Percentiles rank a stretch among this genome's conserved stretches.
Evolutionary conservation across 2,888 invertebrate species (phyloP).

Genomic region (Cepaea hortensis): DNA sequence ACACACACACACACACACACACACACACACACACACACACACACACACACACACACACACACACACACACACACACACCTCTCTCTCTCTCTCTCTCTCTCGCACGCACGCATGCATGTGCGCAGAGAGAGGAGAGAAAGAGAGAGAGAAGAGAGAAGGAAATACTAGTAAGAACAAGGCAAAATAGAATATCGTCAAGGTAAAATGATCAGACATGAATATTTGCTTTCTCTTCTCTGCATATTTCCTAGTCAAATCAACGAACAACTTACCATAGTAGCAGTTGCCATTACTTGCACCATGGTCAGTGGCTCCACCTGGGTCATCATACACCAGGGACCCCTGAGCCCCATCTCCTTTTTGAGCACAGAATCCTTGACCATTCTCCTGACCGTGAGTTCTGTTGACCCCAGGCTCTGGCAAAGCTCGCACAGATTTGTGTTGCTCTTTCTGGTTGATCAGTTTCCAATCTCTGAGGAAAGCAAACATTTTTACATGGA

Average conservation of each 20-base stretch:
- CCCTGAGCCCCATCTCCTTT: conserved; percentile 41
- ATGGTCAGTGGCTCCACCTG: conserved; percentile 1
- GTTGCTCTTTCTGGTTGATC: not conserved
- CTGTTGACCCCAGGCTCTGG: not conserved
- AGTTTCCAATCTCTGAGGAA: conserved; percentile 19
- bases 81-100: too few relatives aligned
- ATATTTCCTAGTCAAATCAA: not conserved
- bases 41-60: too few relatives aligned
- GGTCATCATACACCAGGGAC: conserved; percentile 8
- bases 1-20: too few relatives aligned
- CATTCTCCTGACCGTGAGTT: not conserved
- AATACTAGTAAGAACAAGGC: too few relatives aligned
- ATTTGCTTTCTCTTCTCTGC: too few relatives aligned
- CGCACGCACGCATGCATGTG: too few relatives aligned
- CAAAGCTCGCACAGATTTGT: not conserved
- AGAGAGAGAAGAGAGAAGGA: too few relatives aligned
- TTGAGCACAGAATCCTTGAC: not conserved
- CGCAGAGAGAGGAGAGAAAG: too few relatives aligned
- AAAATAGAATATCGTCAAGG: too few relatives aligned
- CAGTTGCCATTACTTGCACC: conserved; percentile 34
- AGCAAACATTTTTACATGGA: not conserved
- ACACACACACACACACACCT: too few relatives aligned
- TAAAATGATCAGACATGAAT: too few relatives aligned
- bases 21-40: too few relatives aligned
- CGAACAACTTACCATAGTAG: not conserved